Evolutionary conservation across 2,888 invertebrate genomes (phyloP).

Genomic region (Lissonota sp.): DNA sequence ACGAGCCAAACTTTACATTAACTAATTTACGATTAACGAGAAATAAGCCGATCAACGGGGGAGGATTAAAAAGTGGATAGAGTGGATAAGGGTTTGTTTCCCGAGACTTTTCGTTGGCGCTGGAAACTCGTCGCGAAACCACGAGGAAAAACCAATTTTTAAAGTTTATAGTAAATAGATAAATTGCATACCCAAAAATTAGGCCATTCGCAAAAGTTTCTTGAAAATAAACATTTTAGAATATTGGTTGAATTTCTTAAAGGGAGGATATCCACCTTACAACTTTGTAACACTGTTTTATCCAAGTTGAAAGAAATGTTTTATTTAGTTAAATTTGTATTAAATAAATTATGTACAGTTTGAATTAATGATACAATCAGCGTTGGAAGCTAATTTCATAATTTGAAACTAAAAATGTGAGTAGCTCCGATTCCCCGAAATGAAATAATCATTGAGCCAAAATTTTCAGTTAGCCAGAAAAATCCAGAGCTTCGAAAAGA

Average conservation of each 20-base stretch:
- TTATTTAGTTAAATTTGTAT: too few species aligned
- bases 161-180: too few species aligned
- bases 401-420: conserved; percentile 22
- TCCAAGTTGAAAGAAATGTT: too few species aligned
- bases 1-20: conserved; percentile 50
- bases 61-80: neutral
- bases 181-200: neutral
- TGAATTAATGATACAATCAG: neutral
- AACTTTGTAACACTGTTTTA: too few species aligned
- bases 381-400: conserved; percentile 21
- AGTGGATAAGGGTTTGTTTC: conserved; percentile 37
- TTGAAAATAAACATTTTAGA: too few species aligned
- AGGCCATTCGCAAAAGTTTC: too few species aligned
- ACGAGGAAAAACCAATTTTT: conserved; percentile 25
- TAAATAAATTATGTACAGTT: neutral
- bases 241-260: too few species aligned
- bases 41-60: conserved; percentile 19
- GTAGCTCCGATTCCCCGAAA: conserved; percentile 13
- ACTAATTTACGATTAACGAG: conserved; percentile 61
- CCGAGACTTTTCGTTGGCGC: conserved; percentile 23
- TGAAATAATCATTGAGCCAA: conserved; percentile 7
- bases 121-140: neutral
- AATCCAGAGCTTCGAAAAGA: neutral
- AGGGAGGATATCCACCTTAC: too few species aligned
- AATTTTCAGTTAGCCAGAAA: neutral